A percentile compares a stretch with the other conserved stretches of the same genome.
Evolutionary conservation across 2,888 invertebrate species (phyloP).

Genomic region (Ecdyonurus torrentis): DNA sequence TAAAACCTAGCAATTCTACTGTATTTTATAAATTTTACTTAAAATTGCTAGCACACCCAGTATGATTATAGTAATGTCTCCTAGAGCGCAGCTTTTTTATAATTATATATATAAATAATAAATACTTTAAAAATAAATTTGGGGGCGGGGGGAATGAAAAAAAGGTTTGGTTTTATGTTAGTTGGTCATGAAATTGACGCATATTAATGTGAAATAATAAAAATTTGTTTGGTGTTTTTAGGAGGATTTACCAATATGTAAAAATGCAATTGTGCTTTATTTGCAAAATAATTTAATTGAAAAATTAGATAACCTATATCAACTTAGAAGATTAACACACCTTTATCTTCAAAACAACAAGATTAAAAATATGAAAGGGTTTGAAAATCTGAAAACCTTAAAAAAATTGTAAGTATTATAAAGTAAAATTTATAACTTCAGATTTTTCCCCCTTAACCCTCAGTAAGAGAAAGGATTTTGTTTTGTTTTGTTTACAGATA

Average conservation of each 20-base stretch:
- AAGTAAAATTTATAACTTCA: neutral
- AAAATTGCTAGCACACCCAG: too few relatives aligned
- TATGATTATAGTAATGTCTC: too few relatives aligned
- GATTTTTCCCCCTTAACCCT: neutral
- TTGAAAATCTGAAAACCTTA: conserved; percentile 36
- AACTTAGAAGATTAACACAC: conserved; percentile 41
- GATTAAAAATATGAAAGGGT: conserved; percentile 53
- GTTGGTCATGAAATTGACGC: too few relatives aligned
- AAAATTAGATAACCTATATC: conserved; percentile 37
- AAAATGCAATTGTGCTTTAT: conserved; percentile 41
- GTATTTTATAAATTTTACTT: too few relatives aligned
- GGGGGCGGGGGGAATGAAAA: too few relatives aligned
- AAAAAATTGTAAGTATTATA: conserved; percentile 46
- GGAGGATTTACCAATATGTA: conserved; percentile 24
- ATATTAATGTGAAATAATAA: too few relatives aligned
- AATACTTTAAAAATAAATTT: too few relatives aligned
- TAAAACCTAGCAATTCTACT: too few relatives aligned
- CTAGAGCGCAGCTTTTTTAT: too few relatives aligned
- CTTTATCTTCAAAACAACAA: conserved; percentile 69
- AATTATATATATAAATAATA: too few relatives aligned
- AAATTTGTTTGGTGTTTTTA: conserved; percentile 15
- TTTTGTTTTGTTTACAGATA: conserved; percentile 13
- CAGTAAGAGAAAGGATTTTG: neutral
- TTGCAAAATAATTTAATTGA: conserved; percentile 44
- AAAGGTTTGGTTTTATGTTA: too few relatives aligned